A percentile compares a stretch with the other conserved stretches of the same genome.
phyloP scores from a whole-genome alignment of 2,888 invertebrate genomes.

The Amblyteles armatorius region DNA sequence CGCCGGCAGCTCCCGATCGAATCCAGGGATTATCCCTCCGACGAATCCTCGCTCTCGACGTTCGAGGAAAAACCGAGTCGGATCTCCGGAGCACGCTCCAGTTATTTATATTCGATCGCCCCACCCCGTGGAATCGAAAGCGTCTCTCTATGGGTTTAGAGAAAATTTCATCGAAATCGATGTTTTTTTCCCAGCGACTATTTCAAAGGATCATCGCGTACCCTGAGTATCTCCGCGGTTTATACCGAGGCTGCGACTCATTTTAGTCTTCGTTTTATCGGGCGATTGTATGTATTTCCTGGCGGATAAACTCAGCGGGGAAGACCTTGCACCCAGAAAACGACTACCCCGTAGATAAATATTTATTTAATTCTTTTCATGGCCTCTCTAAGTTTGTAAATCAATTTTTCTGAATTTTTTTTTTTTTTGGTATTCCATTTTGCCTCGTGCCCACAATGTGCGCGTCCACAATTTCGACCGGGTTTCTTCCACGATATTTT shows the following conservation, averaged over 20 bases:
- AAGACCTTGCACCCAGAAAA: neutral
- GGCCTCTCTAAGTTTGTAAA: neutral
- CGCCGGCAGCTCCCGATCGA: slow-evolving; percentile 73
- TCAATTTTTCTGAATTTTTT: neutral
- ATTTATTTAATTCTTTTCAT: neutral
- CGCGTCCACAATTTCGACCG: neutral
- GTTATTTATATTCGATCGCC: slow-evolving; percentile 21
- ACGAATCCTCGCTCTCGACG: slow-evolving; percentile 73
- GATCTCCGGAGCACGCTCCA: slow-evolving; percentile 10
- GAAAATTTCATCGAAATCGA: slow-evolving; percentile 10
- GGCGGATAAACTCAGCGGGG: neutral
- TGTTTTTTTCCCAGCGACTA: neutral
- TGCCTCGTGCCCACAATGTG: neutral
- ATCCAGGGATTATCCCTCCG: slow-evolving; percentile 76
- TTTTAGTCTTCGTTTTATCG: neutral
- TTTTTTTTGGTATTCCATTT: neutral
- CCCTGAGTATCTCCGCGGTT: neutral
- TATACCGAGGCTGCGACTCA: neutral
- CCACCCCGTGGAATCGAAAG: neutral
- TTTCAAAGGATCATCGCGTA: slow-evolving; percentile 1
- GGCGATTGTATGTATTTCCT: neutral
- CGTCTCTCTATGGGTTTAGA: slow-evolving; percentile 5
- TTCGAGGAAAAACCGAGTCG: neutral
- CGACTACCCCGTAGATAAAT: neutral
- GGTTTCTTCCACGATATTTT: neutral